Conservation (phyloP, 2,113 vertebrate species). For the Tachuris rubrigastra region DNA sequence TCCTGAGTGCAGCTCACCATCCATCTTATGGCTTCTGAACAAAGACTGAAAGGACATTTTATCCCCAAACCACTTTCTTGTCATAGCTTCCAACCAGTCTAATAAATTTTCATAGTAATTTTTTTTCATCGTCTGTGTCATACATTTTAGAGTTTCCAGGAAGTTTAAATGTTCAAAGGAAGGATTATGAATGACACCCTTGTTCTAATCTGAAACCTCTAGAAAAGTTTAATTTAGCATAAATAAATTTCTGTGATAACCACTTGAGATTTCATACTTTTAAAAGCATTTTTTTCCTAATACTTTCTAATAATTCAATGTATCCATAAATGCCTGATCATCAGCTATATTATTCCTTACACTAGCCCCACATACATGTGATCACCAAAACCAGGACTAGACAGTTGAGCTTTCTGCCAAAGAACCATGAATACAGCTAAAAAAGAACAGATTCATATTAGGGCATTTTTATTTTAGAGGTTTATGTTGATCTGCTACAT, state of each 20-base stretch:
- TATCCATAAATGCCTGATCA: neutral
- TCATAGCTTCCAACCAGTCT: neutral
- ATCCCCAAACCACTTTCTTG: neutral
- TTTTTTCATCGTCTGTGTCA: neutral
- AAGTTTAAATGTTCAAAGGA: neutral
- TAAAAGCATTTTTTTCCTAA: neutral
- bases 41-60: neutral
- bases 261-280: neutral
- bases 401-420: neutral
- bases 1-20: neutral
- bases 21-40: neutral
- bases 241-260: neutral
- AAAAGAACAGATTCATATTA: neutral
- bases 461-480: neutral
- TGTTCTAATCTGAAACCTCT: neutral
- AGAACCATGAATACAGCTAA: neutral
- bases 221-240: neutral
- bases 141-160: neutral
- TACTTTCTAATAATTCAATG: neutral
- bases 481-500: neutral
- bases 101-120: neutral
- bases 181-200: neutral
- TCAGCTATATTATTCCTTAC: neutral
- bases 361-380: fast-evolving
- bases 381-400: neutral